Percentiles rank a stretch among this genome's conserved stretches.
Evolutionary conservation across 2,797 vertebrate genomes (phyloP).

Genomic region (Stomatorhinus walkeri): DNA sequence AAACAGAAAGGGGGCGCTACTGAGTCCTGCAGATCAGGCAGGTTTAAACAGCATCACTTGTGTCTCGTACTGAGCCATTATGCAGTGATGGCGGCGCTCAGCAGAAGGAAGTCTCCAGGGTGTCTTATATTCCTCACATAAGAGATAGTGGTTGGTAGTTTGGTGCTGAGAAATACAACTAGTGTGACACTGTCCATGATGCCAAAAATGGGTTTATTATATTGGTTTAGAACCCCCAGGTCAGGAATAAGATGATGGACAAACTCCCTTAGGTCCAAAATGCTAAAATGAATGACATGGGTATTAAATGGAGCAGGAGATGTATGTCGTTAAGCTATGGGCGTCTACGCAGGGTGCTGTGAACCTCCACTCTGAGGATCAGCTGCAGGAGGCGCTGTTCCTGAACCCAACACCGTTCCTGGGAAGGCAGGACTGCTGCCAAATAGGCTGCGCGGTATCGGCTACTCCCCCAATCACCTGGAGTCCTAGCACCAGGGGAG

Average conservation of each 20-base stretch:
- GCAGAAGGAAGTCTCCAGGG: neutral
- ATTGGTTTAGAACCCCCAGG: neutral
- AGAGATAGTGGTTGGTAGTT: neutral
- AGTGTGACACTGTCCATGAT: neutral
- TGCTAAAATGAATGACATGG: neutral
- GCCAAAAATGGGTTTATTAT: neutral
- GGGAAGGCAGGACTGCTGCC: neutral
- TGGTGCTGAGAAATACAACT: neutral
- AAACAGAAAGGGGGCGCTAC: neutral
- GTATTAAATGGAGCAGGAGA: neutral
- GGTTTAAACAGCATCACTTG: neutral
- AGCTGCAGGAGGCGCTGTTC: conserved; percentile 36
- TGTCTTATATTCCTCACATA: neutral
- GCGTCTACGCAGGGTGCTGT: conserved; percentile 39
- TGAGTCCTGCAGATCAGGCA: neutral
- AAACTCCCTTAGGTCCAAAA: neutral
- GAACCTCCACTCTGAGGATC: conserved; percentile 42
- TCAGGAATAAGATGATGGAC: neutral
- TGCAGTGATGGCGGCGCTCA: neutral
- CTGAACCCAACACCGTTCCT: conserved; percentile 14
- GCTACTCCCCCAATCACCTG: neutral
- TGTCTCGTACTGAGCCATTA: neutral
- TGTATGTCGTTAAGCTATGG: neutral
- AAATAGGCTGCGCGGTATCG: neutral
- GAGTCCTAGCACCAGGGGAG: neutral